Evolutionary conservation across 1,140 invertebrate species (phyloP), one percentile per base, ranked within the genome.

Genomic region (Phocides pigmalion): DNA sequence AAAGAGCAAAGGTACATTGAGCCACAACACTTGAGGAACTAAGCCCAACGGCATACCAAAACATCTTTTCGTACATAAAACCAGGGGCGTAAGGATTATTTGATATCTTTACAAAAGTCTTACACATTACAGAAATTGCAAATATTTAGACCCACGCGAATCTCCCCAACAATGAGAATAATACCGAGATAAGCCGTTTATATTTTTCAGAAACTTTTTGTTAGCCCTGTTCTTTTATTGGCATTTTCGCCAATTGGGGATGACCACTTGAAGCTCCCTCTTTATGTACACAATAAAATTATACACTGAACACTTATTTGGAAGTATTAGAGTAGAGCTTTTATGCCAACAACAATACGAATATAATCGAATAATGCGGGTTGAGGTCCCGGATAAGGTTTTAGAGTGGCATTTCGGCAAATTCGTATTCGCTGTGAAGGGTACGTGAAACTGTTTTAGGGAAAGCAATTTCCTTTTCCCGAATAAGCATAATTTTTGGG

Each of bases 381-480:
- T 19, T 9, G 6, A 5, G 41, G 14, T 17, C 19, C 6, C 20
- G 46, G 47, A 11, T 8, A 11, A 54, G 19, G 19, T 19, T 54
- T 54, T 41, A 41, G 19, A 54, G 51, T 54, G 35, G 51, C 19
- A 20, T 54, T 54, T 25, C n/a, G 15, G 51, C 41, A 20, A 39
- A 54, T 41, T 54, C 20, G 37, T 35, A 51, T 51, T 51, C 49
- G 35, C 15, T 28, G 5, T 35, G 2, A 28, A 50, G 25, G n/a
- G 25, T 35, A 19, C 25, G 47, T 42, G 25, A 56, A 56, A 56
- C 51, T 25, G 37, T 42, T 22, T 56, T 42, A 20, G 37, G 37
- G 19, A 56, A 42, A 42, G 35, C 51, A 56, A 56, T 56, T 56
- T 56, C 51, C 6, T 56, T 42, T 42, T 54, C 14, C 25, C 35